Base-by-base conservation (phyloP, 2,113 vertebrate species). In the Picathartes gymnocephalus region DNA sequence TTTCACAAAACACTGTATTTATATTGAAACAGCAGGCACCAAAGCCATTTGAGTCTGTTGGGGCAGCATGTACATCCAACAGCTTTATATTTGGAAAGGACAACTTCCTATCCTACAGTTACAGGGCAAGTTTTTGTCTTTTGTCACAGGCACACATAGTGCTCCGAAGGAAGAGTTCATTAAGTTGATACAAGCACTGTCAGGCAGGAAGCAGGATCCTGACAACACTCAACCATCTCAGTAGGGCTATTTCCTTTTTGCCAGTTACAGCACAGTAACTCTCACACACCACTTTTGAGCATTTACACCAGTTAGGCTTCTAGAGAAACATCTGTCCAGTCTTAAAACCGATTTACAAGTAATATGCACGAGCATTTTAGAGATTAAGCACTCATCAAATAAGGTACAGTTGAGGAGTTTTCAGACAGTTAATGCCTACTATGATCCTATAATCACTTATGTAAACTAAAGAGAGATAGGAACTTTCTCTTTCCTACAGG, bases 401-500 rank as follows among this genome's bases (percentile, higher is more conserved):
- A 28, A 70, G 37, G 64, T 44, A 82, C 35, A 92, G 42, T 9
- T 13, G 2, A 89, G 56, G 51, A 89, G 78, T 51, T 81, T 82
- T 76, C 86, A 87, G 51, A 62, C 31, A 78, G 60, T 30, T 73
- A 86, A 92, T 28, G 47, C 44, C 74, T 83, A n/a, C n/a, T 66
- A 40, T 28, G 37, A 83, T 70, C 35, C 86, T 24, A 40, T 48
- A 96, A 95, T 90, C 39, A 51, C 86, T 90, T 88, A 76, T 54
- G 76, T 66, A 90, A 80, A 92, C 79, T 69, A 45, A 73, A 64
- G 60, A 50, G 20, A 35, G 27, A 37, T 11, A 6, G 21, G 28
- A 62, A 87, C 80, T 85, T 92, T 86, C 60, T 80, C 33, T 28
- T 83, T 90, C 71, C 82, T 92, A 58, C 87, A 96, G 56, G 56